Percentiles rank a stretch among this genome's conserved stretches.
phyloP scores from a whole-genome alignment of 2,113 vertebrate species.

The Trematomus loennbergii region DNA sequence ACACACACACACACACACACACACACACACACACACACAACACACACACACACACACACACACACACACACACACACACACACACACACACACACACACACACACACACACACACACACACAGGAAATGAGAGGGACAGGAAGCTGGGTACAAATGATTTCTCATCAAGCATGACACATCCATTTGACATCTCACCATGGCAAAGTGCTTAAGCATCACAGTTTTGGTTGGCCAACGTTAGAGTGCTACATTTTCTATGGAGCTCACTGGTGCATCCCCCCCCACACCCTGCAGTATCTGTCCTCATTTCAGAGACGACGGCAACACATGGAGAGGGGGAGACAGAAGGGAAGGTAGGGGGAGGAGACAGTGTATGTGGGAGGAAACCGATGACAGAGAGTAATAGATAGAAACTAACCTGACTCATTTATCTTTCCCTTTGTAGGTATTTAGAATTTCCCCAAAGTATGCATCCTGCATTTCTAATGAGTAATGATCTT shows the following conservation, averaged over 20 bases:
- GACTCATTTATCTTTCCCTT: not conserved
- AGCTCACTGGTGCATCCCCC: conserved; percentile 32
- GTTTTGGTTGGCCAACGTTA: conserved; percentile 45
- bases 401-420: not conserved
- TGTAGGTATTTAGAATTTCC: conserved; percentile 5
- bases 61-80: conserved; percentile 22
- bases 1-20: conserved; percentile 22
- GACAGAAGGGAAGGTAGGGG: not conserved
- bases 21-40: conserved; percentile 20
- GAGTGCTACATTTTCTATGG: conserved; percentile 57
- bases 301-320: conserved; percentile 47
- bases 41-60: not conserved
- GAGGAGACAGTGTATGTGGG: not conserved
- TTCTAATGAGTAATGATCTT: not conserved
- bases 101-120: conserved; percentile 15
- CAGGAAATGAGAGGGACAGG: conserved; percentile 37
- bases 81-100: conserved; percentile 15
- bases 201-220: conserved; percentile 53
- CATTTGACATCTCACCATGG: conserved; percentile 63
- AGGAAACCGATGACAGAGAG: not conserved
- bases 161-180: conserved; percentile 65
- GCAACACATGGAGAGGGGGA: conserved; percentile 31
- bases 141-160: conserved; percentile 50
- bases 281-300: conserved; percentile 46
- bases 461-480: conserved; percentile 4